Percentiles rank a stretch among this genome's conserved stretches.
Evolutionary conservation across 2,888 invertebrate species (phyloP).

Genomic region (Mechanitis mazaeus): DNA sequence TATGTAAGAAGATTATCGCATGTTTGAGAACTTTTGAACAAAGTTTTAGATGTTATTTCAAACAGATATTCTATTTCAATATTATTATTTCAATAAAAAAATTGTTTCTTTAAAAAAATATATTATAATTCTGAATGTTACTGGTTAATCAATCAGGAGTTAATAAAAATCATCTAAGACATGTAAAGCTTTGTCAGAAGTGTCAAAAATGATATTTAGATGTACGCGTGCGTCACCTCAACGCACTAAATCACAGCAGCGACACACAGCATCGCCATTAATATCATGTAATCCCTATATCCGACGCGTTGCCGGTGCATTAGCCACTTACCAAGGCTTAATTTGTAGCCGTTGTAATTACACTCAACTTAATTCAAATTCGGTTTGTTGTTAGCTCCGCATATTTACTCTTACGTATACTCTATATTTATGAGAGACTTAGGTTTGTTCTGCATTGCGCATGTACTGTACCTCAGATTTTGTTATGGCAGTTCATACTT

Average conservation of each 20-base stretch:
- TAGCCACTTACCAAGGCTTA: conserved; percentile 39
- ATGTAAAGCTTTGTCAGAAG: too few relatives aligned
- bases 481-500: not conserved
- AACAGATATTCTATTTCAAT: too few relatives aligned
- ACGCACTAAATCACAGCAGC: conserved; percentile 30
- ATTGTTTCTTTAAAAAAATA: too few relatives aligned
- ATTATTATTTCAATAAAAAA: too few relatives aligned
- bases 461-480: not conserved
- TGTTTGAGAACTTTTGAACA: not conserved
- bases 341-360: conserved; percentile 42
- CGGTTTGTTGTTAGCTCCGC: conserved; percentile 22
- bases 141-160: too few relatives aligned
- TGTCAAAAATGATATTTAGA: not conserved
- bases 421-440: conserved; percentile 11
- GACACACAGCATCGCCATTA: conserved; percentile 51
- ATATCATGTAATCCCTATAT: conserved; percentile 61
- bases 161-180: too few relatives aligned
- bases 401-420: conserved; percentile 15
- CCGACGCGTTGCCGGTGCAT: conserved; percentile 40
- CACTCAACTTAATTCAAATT: conserved; percentile 34
- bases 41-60: not conserved
- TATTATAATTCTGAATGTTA: too few relatives aligned
- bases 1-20: not conserved
- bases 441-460: not conserved
- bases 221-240: not conserved